Evolutionary conservation across 2,888 invertebrate genomes (phyloP).

Genomic region (Hydropsyche betteni): DNA sequence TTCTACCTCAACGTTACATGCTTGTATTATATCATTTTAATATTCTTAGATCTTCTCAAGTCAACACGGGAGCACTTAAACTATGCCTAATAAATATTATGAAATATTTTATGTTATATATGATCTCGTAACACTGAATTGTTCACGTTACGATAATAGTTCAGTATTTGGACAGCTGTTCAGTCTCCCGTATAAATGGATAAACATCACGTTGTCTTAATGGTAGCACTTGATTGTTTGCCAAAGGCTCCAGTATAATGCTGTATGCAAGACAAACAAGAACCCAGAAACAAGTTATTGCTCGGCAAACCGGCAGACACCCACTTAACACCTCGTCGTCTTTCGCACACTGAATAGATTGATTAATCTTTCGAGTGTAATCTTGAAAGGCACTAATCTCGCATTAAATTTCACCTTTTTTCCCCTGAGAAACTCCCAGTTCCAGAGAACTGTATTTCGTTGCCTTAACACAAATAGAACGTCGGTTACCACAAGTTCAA

Average conservation of each 20-base stretch:
- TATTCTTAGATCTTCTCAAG: too few species aligned
- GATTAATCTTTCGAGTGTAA: too few species aligned
- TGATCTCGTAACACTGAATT: not conserved
- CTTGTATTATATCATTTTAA: too few species aligned
- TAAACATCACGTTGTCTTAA: slow-evolving; percentile 45
- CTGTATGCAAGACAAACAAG: slow-evolving; percentile 38
- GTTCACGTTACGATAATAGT: slow-evolving; percentile 34
- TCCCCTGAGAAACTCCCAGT: too few species aligned
- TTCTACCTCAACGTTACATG: too few species aligned
- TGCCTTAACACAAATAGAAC: too few species aligned
- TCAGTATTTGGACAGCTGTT: slow-evolving; percentile 44
- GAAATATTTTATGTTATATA: slow-evolving; percentile 10
- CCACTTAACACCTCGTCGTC: not conserved
- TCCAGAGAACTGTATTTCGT: too few species aligned
- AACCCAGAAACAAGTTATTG: slow-evolving; percentile 24
- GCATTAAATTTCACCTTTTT: too few species aligned
- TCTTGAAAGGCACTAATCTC: too few species aligned
- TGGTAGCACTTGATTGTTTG: slow-evolving; percentile 41
- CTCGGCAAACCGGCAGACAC: slow-evolving; percentile 13
- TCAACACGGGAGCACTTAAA: not conserved
- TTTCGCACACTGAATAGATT: too few species aligned
- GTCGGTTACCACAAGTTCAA: too few species aligned
- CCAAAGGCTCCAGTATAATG: slow-evolving; percentile 35
- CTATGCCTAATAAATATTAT: not conserved
- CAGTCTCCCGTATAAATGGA: slow-evolving; percentile 38